phyloP scores from a whole-genome alignment of 2,888 invertebrate species.

The Drosophila cognata region DNA sequence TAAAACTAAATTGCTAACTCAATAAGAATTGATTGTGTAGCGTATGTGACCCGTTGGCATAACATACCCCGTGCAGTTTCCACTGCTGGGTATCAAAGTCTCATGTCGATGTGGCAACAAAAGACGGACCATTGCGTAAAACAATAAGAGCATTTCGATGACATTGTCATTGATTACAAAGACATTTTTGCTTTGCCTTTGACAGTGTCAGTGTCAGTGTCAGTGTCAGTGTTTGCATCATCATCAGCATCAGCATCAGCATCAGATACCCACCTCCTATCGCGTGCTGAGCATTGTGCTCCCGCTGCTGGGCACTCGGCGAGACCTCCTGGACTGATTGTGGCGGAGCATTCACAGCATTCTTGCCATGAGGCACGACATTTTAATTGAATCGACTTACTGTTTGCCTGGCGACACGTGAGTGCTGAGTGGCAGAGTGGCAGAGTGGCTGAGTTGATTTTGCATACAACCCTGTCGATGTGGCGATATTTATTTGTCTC shows the following conservation, averaged over 20 bases:
- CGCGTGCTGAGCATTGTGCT: constrained; percentile 1
- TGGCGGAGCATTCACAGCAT: background rate
- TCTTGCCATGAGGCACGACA: constrained; percentile 49
- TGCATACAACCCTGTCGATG: background rate
- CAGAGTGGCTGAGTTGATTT: background rate
- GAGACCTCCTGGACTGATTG: constrained; percentile 10
- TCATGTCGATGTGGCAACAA: background rate
- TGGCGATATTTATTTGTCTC: too few species aligned
- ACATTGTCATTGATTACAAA: background rate
- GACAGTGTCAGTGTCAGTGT: background rate
- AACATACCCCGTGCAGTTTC: background rate
- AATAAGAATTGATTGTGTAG: background rate
- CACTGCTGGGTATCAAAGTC: background rate
- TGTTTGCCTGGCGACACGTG: constrained; percentile 22
- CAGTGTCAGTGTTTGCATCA: background rate
- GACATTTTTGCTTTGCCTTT: background rate
- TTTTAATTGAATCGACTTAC: constrained; percentile 68
- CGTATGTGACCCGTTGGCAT: background rate
- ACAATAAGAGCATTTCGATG: constrained; percentile 2
- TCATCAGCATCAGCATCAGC: background rate
- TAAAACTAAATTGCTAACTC: background rate
- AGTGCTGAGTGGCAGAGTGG: background rate
- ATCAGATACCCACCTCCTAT: background rate
- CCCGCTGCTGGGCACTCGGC: background rate
- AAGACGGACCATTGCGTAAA: constrained; percentile 7